These are phyloP conservation scores for Smithornis capensis DNA, from an alignment of 2,113 vertebrate genomes.

Conservation along the genomic window DNA sequence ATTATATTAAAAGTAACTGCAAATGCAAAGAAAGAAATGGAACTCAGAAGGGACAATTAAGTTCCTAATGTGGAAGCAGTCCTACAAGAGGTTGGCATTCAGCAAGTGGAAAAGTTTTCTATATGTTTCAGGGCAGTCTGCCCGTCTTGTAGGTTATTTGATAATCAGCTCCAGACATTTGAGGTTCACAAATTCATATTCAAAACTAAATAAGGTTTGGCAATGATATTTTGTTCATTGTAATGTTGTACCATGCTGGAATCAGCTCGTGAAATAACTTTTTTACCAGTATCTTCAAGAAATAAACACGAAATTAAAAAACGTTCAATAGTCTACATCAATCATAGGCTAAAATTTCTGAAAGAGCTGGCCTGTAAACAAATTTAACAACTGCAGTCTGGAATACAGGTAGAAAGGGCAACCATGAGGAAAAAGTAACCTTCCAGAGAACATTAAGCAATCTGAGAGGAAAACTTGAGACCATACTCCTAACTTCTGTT, in stretches of 20 bases:
- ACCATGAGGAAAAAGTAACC: background rate
- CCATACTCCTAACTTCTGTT: background rate
- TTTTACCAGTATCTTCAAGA: constrained; percentile 8
- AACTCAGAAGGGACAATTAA: background rate
- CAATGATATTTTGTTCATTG: background rate
- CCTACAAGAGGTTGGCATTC: background rate
- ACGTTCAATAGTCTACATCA: background rate
- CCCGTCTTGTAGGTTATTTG: background rate
- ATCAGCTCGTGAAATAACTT: background rate
- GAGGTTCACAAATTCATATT: background rate
- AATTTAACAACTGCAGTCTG: background rate
- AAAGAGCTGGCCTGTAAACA: background rate
- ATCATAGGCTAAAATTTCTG: background rate
- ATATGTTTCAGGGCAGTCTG: background rate
- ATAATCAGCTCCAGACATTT: background rate
- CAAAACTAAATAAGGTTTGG: background rate
- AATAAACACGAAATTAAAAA: constrained; percentile 26
- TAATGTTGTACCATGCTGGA: background rate
- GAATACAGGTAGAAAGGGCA: background rate
- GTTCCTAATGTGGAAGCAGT: background rate
- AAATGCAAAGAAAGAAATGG: background rate
- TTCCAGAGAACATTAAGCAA: background rate
- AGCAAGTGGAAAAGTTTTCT: background rate
- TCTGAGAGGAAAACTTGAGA: background rate
- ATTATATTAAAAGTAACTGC: background rate